Base-by-base conservation (phyloP, 2,113 vertebrate species). In the Gadus chalcogrammus region DNA sequence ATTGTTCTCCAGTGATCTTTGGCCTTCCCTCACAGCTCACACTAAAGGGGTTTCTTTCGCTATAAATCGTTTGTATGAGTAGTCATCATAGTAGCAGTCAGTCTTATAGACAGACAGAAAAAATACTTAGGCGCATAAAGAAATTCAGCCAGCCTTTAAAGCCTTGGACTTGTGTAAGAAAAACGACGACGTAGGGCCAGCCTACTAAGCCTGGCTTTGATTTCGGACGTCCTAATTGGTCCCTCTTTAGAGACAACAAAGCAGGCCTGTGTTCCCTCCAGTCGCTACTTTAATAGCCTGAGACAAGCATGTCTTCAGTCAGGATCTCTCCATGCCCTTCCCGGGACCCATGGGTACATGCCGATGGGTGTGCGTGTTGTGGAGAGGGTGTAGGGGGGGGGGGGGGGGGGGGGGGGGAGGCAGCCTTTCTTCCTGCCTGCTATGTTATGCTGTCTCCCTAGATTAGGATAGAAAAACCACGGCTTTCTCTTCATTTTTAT, bases 231-330 rank as follows among this genome's bases (percentile, higher is more conserved):
- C 69, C 78, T 86, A 86, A 85, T 82, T 85, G 74, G 68, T 65
- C 67, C 81, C 68, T 79, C 63, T 68, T 79, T 53, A 31, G 65
- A 82, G 72, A 72, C 70, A 79, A 89, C 88, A 88, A 88, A 79
- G 78, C 70, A 67, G 70, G 0, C 53, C 71, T 77, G 42, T 88
- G 80, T 88, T 63, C 67, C 69, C 74, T 68, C 82, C 76, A 9
- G 8, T 70, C 67, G 62, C 81, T 73, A 63, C 62, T 82, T 71
- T 84, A 88, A 88, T 74, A 82, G 81, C 59, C 65, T 20, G 31
- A 85, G 87, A 86, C 83, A 84, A 76, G 79, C 83, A 79, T 75
- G 85, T 87, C 84, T 84, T 42, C 67, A 75, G 70, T 80, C 82
- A 58, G 31, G 31, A 35, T 35, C 31, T 35, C 31, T 35, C 4